Base-by-base conservation (phyloP, 2,888 invertebrate species). In the Biston stratarius region DNA sequence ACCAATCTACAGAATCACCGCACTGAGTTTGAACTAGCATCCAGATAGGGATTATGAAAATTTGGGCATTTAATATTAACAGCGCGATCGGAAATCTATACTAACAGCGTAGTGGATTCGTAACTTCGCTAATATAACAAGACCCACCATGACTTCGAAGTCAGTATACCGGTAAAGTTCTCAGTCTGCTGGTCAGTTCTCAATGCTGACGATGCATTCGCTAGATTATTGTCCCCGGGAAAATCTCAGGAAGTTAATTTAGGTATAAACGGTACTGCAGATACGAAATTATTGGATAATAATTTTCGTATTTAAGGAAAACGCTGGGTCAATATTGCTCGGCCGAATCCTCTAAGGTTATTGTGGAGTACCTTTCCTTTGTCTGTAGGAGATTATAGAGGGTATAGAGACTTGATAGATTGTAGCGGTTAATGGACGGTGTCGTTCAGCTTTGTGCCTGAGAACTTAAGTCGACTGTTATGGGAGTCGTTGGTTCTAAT, bases 181-280 rank as follows among this genome's bases (percentile, higher is more conserved):
- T 42, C 47, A 34, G 24, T 74, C 52, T 5, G 40, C 42, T 82
- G 83, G 86, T 61, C 66, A 67, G 33, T 67, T 68, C 68, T 71
- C 74, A 69, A 67, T 74, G 86, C 88, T 87, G 85, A 87, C 83
- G 77, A 76, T 87, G 88, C 88, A 84, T 81, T 83, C 75, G 69
- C 71, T 70, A 81, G 86, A 87, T 88, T 89, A 86, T 86, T 85
- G 83, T 86, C 74, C 78, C 82, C 78, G 82, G 74, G 75, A 77
- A 80, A 83, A 85, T 85, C 83, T 80, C 79, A 76, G 80, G 72
- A 82, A 77, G 83, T 84, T 86, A 86, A 88, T 87, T 87, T 87
- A 78, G 77, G 78, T 83, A 83, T 84, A 80, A 80, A 77, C 77
- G 78, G 77, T 77, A 78, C 77, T 76, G 75, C 70, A 81, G 79